Evolutionary conservation across 1,140 invertebrate species (phyloP), one percentile per base, ranked within the genome.

Genomic region (Drosophila biarmipes): DNA sequence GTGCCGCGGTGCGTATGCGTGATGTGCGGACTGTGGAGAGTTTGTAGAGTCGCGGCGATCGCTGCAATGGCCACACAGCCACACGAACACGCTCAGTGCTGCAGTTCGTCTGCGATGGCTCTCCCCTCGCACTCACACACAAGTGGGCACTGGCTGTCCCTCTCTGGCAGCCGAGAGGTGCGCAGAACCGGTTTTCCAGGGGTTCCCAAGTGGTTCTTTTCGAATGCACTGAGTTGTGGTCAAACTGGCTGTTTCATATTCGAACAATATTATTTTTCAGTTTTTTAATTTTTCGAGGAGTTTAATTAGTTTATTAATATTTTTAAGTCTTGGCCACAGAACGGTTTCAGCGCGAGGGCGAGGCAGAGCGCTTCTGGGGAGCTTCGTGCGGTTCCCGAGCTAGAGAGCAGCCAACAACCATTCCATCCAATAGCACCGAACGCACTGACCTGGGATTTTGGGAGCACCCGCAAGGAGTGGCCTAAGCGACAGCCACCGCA

Each of bases 401-500:
- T 45, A 35, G 35, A 69, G 63, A 69, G 62, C 66, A 69, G 55
- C 52, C 63, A 67, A 84, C 75, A 79, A 80, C 87, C 89, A 90
- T 74, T 87, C 79, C 82, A 90, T 90, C 87, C 90, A 91, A 85
- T 91, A 85, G 85, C 80, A 84, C 90, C 81, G 90, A 78, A 76
- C 73, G 90, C 71, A 91, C 90, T 91, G 72, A 90, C 43, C 45
- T 34, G 59, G 19, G 54, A 67, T 67, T 64, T 67, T 62, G 63
- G 52, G 59, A 38, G 35, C 58, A 19, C 27, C 51, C n/a, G 17
- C 63, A 73, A 86, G 80, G 81, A 80, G 80, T 85, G 80, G 80
- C 77, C 77, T 77, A 64, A 78, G 59, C 72, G 49, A 63, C 69
- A 62, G 72, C 72, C 63, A 67, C 63, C 63, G 63, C 72, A 73